These are phyloP conservation scores for Nasonia oneida DNA, from an alignment of 2,888 invertebrate genomes.

Conservation along the genomic window DNA sequence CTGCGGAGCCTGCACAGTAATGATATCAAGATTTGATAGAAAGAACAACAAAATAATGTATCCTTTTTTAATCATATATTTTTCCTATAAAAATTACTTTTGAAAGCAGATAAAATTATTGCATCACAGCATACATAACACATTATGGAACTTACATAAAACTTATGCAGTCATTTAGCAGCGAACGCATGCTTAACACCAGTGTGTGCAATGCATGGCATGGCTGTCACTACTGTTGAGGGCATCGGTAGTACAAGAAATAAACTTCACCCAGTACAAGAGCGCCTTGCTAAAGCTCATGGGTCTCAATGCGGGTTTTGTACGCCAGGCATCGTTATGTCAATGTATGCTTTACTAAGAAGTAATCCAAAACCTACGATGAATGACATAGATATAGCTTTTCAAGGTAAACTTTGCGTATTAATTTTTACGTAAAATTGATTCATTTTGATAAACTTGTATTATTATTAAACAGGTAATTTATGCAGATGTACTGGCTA, in stretches of 20 bases:
- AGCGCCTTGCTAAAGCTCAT: slow-evolving; percentile 90
- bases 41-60: slow-evolving; percentile 80
- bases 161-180: slow-evolving; percentile 83
- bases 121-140: not conserved
- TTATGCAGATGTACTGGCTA: slow-evolving; percentile 96
- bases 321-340: slow-evolving; percentile 97
- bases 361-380: slow-evolving; percentile 85
- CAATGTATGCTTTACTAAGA: slow-evolving; percentile 92
- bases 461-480: slow-evolving; percentile 79
- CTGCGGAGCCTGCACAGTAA: slow-evolving; percentile 95
- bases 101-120: no score
- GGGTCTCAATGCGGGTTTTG: slow-evolving; percentile 96
- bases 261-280: slow-evolving; percentile 90
- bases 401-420: slow-evolving; percentile 82
- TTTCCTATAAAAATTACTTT: not conserved
- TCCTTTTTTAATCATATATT: slow-evolving; percentile 70
- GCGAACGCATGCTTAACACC: slow-evolving; percentile 94
- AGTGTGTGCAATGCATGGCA: slow-evolving; percentile 90
- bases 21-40: slow-evolving; percentile 87
- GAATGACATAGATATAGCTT: slow-evolving; percentile 86
- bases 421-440: not conserved
- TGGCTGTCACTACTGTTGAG: slow-evolving; percentile 93
- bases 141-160: slow-evolving; percentile 35
- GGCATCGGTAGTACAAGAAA: slow-evolving; percentile 91
- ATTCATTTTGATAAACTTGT: not conserved